These are phyloP conservation scores for Pararge aegeria DNA, from an alignment of 1,140 invertebrate genomes.

Conservation along the genomic window DNA sequence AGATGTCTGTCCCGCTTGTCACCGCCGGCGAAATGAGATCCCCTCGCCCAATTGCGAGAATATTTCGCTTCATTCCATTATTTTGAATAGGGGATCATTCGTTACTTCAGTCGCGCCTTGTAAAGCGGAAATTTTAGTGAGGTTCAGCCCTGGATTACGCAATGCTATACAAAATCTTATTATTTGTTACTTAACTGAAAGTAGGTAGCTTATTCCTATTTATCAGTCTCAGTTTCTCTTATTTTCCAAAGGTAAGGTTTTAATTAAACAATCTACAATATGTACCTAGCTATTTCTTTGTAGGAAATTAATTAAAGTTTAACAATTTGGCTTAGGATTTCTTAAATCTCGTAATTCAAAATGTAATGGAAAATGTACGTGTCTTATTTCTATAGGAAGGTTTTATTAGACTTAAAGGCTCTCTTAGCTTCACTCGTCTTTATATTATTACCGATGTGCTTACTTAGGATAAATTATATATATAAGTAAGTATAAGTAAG, in stretches of 20 bases:
- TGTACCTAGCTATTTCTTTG: too few relatives aligned
- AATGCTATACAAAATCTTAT: slow-evolving; percentile 28
- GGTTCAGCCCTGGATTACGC: slow-evolving; percentile 22
- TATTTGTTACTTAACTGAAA: slow-evolving; percentile 22
- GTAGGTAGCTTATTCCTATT: slow-evolving; percentile 12
- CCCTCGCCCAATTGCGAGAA: slow-evolving; percentile 39
- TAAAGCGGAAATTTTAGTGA: slow-evolving; percentile 31
- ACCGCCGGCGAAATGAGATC: slow-evolving; percentile 39
- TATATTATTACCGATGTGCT: not conserved
- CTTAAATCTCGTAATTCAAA: not conserved
- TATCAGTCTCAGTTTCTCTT: slow-evolving; percentile 3
- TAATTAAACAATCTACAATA: slow-evolving; percentile 2
- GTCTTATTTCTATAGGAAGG: not conserved
- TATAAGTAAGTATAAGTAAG: too few relatives aligned
- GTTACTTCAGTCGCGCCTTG: slow-evolving; percentile 30
- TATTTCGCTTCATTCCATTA: slow-evolving; percentile 41
- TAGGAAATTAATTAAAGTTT: not conserved
- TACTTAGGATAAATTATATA: too few relatives aligned
- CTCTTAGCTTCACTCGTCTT: too few relatives aligned
- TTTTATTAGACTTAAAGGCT: not conserved
- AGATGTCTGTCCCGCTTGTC: slow-evolving; percentile 34
- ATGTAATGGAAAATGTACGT: not conserved
- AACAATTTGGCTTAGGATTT: not conserved
- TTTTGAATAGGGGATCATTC: slow-evolving; percentile 34
- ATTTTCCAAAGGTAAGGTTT: not conserved